phyloP scores from a whole-genome alignment of 2,888 invertebrate species.

The Tromatobia lineatoria region DNA sequence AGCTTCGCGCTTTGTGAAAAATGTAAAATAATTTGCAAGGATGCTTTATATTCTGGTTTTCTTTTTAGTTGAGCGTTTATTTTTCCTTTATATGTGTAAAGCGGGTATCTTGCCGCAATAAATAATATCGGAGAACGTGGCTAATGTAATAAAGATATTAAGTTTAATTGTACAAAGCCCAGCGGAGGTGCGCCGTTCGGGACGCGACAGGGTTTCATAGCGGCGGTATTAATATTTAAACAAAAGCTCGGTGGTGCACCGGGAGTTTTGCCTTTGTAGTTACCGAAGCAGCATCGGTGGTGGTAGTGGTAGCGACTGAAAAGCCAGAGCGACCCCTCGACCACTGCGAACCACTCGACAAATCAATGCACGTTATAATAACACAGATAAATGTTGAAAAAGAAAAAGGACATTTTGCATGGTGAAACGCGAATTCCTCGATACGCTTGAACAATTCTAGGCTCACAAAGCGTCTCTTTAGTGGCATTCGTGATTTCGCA shows the following conservation, averaged over 20 bases:
- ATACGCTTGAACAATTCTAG: conserved; percentile 30
- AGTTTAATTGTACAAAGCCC: conserved; percentile 80
- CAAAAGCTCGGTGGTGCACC: conserved; percentile 74
- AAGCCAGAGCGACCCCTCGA: conserved; percentile 20
- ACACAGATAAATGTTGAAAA: conserved; percentile 6
- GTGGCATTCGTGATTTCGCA: conserved; percentile 44
- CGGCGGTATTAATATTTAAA: conserved; percentile 80
- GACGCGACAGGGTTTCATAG: conserved; percentile 72
- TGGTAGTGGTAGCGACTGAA: conserved; percentile 16
- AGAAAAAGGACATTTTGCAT: conserved; percentile 51
- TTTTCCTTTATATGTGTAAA: not conserved
- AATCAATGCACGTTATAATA: conserved; percentile 50
- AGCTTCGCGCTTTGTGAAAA: not conserved
- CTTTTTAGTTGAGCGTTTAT: not conserved
- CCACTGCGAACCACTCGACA: conserved; percentile 47
- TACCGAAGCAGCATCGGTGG: conserved; percentile 17
- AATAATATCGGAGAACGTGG: conserved; percentile 71
- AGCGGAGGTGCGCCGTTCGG: conserved; percentile 51
- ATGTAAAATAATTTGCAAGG: not conserved
- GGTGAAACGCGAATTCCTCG: conserved; percentile 60
- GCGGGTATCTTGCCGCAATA: conserved; percentile 63
- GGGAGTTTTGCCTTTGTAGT: conserved; percentile 73
- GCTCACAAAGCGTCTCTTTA: conserved; percentile 1
- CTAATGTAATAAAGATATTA: conserved; percentile 77
- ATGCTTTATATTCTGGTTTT: not conserved